Evolutionary conservation across 2,113 vertebrate genomes (phyloP).

Genomic region (Dicrurus megarhynchus): DNA sequence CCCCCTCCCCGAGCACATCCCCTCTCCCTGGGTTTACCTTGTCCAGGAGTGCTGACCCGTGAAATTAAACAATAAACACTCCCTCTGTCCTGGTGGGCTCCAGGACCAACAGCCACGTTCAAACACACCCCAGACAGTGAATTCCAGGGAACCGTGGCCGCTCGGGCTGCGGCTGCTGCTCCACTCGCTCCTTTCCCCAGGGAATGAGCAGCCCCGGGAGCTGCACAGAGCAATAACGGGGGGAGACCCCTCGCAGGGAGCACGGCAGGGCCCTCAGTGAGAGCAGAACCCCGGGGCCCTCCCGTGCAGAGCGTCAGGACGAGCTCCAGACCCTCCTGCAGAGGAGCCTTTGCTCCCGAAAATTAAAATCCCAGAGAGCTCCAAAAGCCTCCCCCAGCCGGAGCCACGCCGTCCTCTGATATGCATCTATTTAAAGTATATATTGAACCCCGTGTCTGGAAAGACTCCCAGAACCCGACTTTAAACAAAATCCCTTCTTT

Average conservation of each 20-base stretch:
- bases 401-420: constrained; percentile 29
- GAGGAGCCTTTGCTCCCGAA: background rate
- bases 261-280: background rate
- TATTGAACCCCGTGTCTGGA: constrained; percentile 57
- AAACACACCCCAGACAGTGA: background rate
- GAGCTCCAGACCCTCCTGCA: background rate
- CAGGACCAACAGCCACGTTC: background rate
- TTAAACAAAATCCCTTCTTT: constrained; percentile 4
- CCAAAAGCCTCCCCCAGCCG: background rate
- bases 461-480: constrained; percentile 61
- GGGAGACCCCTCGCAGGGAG: background rate
- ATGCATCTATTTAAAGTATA: constrained; percentile 68
- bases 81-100: background rate
- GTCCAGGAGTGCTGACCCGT: background rate
- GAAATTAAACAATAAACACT: background rate
- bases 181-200: accelerated
- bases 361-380: background rate
- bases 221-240: background rate
- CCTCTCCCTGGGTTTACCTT: background rate
- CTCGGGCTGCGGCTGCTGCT: background rate
- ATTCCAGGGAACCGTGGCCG: accelerated
- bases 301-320: background rate
- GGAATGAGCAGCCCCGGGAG: background rate
- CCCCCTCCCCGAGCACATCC: background rate
- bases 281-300: background rate